Evolutionary conservation across 2,888 invertebrate genomes (phyloP), one percentile per base, ranked within the genome.

Genomic region (Dolichopus griseipennis): DNA sequence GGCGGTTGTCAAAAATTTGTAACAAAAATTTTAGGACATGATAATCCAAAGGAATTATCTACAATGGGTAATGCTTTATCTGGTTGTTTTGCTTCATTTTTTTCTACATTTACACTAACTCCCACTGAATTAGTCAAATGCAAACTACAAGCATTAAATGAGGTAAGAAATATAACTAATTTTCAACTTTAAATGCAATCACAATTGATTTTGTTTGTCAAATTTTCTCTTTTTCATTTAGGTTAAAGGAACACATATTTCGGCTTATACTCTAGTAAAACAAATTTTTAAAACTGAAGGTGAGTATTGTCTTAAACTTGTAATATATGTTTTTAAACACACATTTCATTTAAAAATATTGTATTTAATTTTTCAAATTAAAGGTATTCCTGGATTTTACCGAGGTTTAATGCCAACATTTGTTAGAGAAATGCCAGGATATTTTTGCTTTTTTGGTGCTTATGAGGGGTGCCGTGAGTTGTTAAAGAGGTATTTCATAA

Each of bases 51-150:
- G 68, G 84, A 93, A 34, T 82, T 96, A 70, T 88, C 87, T 68
- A 83, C 88, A 0, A 72, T 92, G 41, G 87, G 89, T 67, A 95
- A 95, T 81, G 97, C 96, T 0, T 85, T 88, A 64, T 92, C 97
- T 1, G 99, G 99, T 2, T 95, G 92, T 75, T 83, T 94, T 64
- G 99, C 97, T 5, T 95, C 98, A 2, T 95, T 98, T 80, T 97
- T 98, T 80, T 97, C 97, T 0, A 94, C 98, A 0, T 88, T 98
- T 73, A 92, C 95, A 0, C 85, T 99, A 27, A 98, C 98, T 76
- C 99, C 99, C 0, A 98, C 99, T 0, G 99, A 99, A 82, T 84
- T 99, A 71, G 89, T 99, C 72, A 99, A 99, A 83, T 99, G 99
- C 81, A 90, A 93, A 75, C 83, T 99, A 66, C 99, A 99, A 83